phyloP scores from a whole-genome alignment of 2,113 vertebrate genomes.

The Corythaixoides concolor region DNA sequence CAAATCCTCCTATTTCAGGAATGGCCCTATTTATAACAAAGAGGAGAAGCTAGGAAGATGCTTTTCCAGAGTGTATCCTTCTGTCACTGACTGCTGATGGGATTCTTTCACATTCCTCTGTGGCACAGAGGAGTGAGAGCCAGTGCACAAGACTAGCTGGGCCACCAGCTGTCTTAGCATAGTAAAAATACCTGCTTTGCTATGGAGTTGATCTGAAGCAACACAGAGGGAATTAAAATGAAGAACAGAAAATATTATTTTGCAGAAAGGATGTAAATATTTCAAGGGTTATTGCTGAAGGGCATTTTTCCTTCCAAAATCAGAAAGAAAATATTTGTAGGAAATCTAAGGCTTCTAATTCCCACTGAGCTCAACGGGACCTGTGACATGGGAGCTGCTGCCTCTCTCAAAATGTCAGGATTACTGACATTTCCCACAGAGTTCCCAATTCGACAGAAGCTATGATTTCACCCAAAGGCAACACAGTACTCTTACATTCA shows the following conservation, averaged over 20 bases:
- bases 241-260: background rate
- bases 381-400: background rate
- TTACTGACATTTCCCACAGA: conserved; percentile 35
- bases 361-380: background rate
- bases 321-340: conserved; percentile 19
- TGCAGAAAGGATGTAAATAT: background rate
- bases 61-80: background rate
- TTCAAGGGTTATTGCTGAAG: background rate
- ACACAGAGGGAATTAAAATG: background rate
- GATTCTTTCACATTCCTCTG: background rate
- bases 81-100: background rate
- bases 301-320: background rate
- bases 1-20: background rate
- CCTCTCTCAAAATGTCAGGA: conserved; percentile 26
- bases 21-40: background rate
- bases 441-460: background rate
- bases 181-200: background rate
- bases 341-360: background rate
- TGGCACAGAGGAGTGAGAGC: background rate
- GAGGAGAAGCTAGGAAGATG: background rate
- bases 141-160: background rate
- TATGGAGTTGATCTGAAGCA: background rate
- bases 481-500: background rate
- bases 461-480: conserved; percentile 30
- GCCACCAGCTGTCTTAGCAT: background rate